Evolutionary conservation across 2,888 invertebrate species (phyloP).

Genomic region (Polyommatus iphigenia): DNA sequence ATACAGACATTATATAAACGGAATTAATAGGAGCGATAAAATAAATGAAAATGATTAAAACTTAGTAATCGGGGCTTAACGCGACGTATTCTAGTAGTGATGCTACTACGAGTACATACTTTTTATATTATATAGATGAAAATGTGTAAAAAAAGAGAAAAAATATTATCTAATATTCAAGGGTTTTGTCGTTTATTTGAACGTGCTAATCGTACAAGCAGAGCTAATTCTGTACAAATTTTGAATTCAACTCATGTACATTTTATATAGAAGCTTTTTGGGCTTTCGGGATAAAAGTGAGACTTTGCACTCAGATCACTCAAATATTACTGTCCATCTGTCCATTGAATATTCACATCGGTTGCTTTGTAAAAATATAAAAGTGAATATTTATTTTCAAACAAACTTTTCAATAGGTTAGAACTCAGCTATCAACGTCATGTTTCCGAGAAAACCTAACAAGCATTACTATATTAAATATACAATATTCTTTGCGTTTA

Average conservation of each 20-base stretch:
- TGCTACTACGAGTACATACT: too few species aligned
- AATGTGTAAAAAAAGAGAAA: too few species aligned
- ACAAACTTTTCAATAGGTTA: neutral
- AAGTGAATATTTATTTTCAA: conserved; percentile 3
- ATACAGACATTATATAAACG: too few species aligned
- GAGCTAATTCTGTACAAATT: neutral
- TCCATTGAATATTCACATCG: neutral
- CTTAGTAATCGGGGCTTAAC: too few species aligned
- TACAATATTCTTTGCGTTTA: too few species aligned
- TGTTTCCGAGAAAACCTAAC: neutral
- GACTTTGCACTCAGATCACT: neutral
- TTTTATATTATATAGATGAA: too few species aligned
- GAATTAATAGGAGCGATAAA: too few species aligned
- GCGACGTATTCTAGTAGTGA: too few species aligned
- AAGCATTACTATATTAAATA: neutral
- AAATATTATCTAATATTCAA: too few species aligned
- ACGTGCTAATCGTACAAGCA: too few species aligned
- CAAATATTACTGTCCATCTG: conserved; percentile 4
- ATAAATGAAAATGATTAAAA: too few species aligned
- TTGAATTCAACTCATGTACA: neutral
- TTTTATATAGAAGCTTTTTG: neutral
- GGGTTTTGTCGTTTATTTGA: too few species aligned
- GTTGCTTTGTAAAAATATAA: neutral
- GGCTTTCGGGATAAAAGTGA: neutral
- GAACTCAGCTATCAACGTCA: neutral